phyloP scores from a whole-genome alignment of 2,888 invertebrate genomes.

The Eilema depressum region DNA sequence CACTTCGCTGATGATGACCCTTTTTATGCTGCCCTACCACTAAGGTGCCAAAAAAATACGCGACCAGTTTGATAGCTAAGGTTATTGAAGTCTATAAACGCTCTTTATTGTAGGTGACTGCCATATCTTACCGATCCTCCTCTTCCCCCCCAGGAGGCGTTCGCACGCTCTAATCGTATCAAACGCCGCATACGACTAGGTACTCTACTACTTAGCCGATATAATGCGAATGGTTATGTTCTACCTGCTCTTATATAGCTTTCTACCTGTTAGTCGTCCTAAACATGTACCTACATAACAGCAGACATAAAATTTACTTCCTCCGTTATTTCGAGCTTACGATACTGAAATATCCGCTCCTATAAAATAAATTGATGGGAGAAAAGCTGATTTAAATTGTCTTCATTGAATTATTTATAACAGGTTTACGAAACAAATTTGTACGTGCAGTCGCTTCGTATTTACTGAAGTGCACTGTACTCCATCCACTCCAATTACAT shows the following conservation, averaged over 20 bases:
- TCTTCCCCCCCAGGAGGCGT: not conserved
- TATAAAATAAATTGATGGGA: not conserved
- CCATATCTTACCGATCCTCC: not conserved
- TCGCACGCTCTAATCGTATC: not conserved
- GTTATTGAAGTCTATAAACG: too few species aligned
- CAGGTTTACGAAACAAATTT: slow-evolving; percentile 18
- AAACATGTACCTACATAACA: not conserved
- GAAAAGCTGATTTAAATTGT: slow-evolving; percentile 29
- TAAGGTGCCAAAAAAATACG: too few species aligned
- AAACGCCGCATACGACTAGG: not conserved
- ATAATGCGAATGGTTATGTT: not conserved
- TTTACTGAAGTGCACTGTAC: slow-evolving; percentile 37
- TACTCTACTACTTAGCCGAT: too few species aligned
- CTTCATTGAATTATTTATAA: slow-evolving; percentile 36
- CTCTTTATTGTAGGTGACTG: not conserved
- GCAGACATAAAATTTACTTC: not conserved
- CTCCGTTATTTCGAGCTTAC: not conserved
- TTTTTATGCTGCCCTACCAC: too few species aligned
- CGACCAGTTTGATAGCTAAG: too few species aligned
- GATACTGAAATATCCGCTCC: slow-evolving; percentile 1
- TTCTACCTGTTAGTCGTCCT: not conserved
- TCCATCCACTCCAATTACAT: slow-evolving; percentile 41
- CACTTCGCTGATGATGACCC: too few species aligned
- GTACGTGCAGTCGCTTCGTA: slow-evolving; percentile 12
- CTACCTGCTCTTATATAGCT: not conserved